Base-by-base conservation (phyloP, 1,140 invertebrate species). In the Macrostomum lignano region DNA sequence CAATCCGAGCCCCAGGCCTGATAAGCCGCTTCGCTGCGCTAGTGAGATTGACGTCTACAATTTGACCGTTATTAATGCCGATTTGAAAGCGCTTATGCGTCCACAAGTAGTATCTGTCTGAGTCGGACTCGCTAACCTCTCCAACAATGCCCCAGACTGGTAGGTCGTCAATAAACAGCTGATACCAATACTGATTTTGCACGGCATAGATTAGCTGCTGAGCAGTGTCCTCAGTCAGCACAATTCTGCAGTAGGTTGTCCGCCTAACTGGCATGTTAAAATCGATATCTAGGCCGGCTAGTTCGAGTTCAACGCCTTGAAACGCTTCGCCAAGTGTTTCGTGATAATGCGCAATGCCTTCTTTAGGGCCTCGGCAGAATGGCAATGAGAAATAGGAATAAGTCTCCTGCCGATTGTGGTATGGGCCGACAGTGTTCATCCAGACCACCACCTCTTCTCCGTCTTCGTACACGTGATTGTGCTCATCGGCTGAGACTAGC, bases 381-480 rank as follows among this genome's bases (percentile, higher is more conserved):
- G 86, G 88, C 40, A 98, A 60, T 7, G 84, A 91, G 61, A 75
- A 96, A 62, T 91, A 98, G 3, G 73, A 73, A 61, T 98, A 98
- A 1, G 86, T 96, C 58, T 98, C 91, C 62, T 98, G 88, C 34
- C 84, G 66, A 61, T 98, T 98, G 52, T 86, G 79, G 60, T 94
- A 94, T 9, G 88, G 88, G 1, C 88, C 88, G n/a, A 94, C 82
- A 21, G 88, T 98, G 50, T 94, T 98, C 81, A 96, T 93, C 88
- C 88, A 98, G 40, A 98, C 53, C n/a, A 98, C 82, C 26, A 96
- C 82, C 62, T 98, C 84, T 47, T 94, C 84, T 30, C 69, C 67
- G 46, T 73, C 69, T 46, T 75, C 63, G 51, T 81, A 81, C 73
- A n/a, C n/a, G n/a, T n/a, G n/a, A n/a, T n/a, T n/a, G n/a, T n/a